Conservation (phyloP, 2,113 vertebrate species). For the Etheostoma spectabile region DNA sequence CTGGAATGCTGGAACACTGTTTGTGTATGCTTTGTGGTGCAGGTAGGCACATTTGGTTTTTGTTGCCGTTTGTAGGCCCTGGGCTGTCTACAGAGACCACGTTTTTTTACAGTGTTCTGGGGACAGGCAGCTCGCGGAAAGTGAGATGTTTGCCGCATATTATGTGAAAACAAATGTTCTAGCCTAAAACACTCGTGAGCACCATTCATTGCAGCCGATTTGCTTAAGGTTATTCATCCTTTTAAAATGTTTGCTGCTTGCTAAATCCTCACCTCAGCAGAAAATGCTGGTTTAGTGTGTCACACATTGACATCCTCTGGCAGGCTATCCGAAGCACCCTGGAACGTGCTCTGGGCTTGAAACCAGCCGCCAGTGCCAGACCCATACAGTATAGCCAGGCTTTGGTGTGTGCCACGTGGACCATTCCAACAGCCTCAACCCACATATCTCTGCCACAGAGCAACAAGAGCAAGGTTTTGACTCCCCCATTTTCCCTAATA, state of each 20-base stretch:
- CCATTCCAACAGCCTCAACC: conserved; percentile 70
- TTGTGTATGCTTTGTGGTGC: too few relatives aligned
- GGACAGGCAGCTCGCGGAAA: too few relatives aligned
- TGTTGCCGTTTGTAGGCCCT: too few relatives aligned
- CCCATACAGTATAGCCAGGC: conserved; percentile 64
- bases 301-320: conserved; percentile 77
- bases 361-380: conserved; percentile 59
- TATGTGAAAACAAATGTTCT: too few relatives aligned
- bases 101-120: too few relatives aligned
- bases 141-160: too few relatives aligned
- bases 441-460: conserved; percentile 73
- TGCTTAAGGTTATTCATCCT: conserved; percentile 27
- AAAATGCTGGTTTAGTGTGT: conserved; percentile 72
- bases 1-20: too few relatives aligned
- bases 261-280: conserved; percentile 65
- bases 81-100: too few relatives aligned
- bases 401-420: conserved; percentile 72
- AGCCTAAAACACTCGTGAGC: too few relatives aligned
- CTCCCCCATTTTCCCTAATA: conserved; percentile 69
- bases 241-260: conserved; percentile 45
- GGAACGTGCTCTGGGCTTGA: conserved; percentile 65
- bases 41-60: too few relatives aligned
- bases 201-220: conserved; percentile 2
- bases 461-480: conserved; percentile 57
- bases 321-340: conserved; percentile 57